A percentile compares a stretch with the other conserved stretches of the same genome.
phyloP scores from a whole-genome alignment of 2,797 vertebrate genomes.

The Pogoniulus pusillus region DNA sequence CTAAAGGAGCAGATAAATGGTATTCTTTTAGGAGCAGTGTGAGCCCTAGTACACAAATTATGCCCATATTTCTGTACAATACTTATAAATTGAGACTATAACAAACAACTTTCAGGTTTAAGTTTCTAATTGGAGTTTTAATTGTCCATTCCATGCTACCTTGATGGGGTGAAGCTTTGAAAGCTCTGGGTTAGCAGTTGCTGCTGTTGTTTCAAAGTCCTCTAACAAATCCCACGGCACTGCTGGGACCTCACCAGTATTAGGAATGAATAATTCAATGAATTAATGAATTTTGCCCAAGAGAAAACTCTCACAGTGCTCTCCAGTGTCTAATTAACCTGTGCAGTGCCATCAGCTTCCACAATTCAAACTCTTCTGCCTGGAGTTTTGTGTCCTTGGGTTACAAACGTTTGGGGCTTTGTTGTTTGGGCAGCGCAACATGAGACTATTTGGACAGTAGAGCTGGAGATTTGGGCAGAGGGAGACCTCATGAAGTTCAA shows the following conservation, averaged over 20 bases:
- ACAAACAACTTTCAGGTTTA: not conserved
- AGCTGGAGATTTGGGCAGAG: no score
- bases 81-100: not conserved
- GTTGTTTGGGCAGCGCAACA: fast-evolving
- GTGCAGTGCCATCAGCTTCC: fast-evolving
- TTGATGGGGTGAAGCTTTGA: not conserved
- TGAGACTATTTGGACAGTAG: not conserved
- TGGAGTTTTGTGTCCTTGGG: not conserved
- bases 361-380: not conserved
- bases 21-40: not conserved
- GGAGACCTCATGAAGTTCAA: no score
- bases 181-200: not conserved
- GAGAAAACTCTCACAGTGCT: not conserved
- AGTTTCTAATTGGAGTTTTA: not conserved
- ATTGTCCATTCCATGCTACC: not conserved
- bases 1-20: not conserved
- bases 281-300: not conserved
- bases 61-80: not conserved
- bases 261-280: not conserved
- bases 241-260: not conserved
- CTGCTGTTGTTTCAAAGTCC: not conserved
- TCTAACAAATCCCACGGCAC: not conserved
- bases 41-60: not conserved
- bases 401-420: not conserved
- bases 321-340: not conserved